Base-by-base conservation (phyloP, 2,797 vertebrate species). In the Gastrophryne carolinensis region DNA sequence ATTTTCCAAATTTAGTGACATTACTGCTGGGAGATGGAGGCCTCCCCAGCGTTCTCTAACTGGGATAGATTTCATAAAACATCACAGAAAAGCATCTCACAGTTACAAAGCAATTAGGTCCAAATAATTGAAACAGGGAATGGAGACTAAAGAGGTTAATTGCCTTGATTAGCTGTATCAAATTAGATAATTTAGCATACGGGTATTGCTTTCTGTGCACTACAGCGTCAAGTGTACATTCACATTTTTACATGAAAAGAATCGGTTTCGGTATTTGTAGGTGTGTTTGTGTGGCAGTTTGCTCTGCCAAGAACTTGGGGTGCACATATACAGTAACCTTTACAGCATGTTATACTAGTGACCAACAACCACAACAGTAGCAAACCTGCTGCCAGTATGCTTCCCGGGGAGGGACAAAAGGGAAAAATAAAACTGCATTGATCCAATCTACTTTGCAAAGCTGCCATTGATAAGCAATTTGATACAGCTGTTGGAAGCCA, bases 61-160 rank as follows among this genome's bases (percentile, higher is more conserved):
- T 24, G 7, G 41, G 57, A 58, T 50, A 35, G 58, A 17, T 60
- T 60, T 75, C 30, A 75, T 35, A 62, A 62, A 19, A 50, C 47
- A 12, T 34, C 35, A 35, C 35, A 5, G 21, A 75, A 29, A 62
- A 56, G 32, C 30, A 30, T 57, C 58, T 37, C 65, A 70, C 65
- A 62, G 60, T 54, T 67, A 70, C 54, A 44, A 76, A 52, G 57
- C 66, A 69, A 63, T 68, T 62, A 76, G 35, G 32, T 54, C 12
- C 21, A 62, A 76, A 76, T 76, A 63, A 76, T 76, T 76, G 57
- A 69, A 41, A 75, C 47, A n/a, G 73, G 64, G 73, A 62, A 41
- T 19, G 44, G 35, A 69, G 73, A 44, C 15, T 41, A 32, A 58
- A 52, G 34, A 62, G 64, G 30, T 17, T 75, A 75, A 75, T 75